Evolutionary conservation across 2,113 vertebrate genomes (phyloP).

Genomic region (Brachirus orientalis): DNA sequence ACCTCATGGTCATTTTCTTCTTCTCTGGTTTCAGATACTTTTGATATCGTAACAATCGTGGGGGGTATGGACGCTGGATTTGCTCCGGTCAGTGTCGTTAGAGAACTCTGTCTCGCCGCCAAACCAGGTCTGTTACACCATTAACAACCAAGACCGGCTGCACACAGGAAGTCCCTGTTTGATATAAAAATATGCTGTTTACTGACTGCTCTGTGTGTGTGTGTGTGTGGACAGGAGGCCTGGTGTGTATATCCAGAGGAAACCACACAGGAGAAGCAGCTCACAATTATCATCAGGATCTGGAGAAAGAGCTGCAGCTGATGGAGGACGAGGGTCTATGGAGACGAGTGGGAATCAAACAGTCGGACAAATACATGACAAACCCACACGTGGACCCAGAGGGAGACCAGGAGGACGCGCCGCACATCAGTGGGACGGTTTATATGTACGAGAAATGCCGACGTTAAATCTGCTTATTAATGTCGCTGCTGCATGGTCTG

Average conservation of each 20-base stretch:
- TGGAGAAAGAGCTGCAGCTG: constrained; percentile 37
- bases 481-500: too few relatives aligned
- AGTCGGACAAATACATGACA: not conserved
- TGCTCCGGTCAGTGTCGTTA: constrained; percentile 24
- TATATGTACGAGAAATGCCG: too few relatives aligned
- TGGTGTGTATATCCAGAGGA: constrained; percentile 5
- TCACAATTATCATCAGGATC: not conserved
- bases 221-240: constrained; percentile 24
- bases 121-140: constrained; percentile 29
- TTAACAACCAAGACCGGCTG: not conserved
- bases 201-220: too few relatives aligned
- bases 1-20: not conserved
- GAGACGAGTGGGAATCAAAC: not conserved
- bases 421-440: too few relatives aligned
- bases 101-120: constrained; percentile 31
- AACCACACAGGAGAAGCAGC: not conserved
- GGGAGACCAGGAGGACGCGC: too few relatives aligned
- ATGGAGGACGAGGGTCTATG: constrained; percentile 48
- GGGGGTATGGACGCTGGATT: constrained; percentile 15
- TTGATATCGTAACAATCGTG: constrained; percentile 8
- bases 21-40: not conserved
- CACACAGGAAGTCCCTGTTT: not conserved
- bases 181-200: not conserved
- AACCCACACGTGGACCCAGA: not conserved
- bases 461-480: too few relatives aligned